Percentiles rank a stretch among this genome's conserved stretches.
phyloP scores from a whole-genome alignment of 2,113 vertebrate genomes.

The Thymallus thymallus region DNA sequence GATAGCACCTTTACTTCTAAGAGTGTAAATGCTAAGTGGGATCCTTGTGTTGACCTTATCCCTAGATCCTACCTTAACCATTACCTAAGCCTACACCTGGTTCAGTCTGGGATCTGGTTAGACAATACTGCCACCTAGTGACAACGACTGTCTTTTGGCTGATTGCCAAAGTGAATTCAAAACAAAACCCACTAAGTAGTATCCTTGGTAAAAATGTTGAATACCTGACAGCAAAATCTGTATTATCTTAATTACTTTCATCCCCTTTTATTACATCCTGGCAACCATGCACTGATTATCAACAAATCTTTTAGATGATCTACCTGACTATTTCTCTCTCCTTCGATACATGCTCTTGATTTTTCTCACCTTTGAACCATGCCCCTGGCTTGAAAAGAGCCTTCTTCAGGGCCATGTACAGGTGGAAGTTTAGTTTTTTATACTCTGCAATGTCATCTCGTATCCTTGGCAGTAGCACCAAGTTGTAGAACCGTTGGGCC shows the following conservation, averaged over 20 bases:
- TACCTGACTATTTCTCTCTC: not conserved
- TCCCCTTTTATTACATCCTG: no score
- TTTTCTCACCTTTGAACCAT: slow-evolving; percentile 92
- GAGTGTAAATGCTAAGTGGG: no score
- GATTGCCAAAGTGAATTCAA: no score
- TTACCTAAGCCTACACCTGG: no score
- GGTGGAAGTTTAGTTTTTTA: slow-evolving; percentile 94
- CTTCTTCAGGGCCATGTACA: slow-evolving; percentile 94
- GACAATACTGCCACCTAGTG: slow-evolving; percentile 53
- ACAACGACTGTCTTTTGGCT: not conserved
- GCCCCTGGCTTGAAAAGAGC: slow-evolving; percentile 95
- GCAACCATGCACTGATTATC: no score
- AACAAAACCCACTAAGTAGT: not conserved
- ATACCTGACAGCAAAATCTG: not conserved
- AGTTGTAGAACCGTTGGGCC: slow-evolving; percentile 95
- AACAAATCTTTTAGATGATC: not conserved
- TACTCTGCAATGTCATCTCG: slow-evolving; percentile 93
- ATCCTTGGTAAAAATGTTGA: not conserved
- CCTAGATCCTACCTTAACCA: no score
- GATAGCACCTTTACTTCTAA: no score
- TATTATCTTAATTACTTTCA: no score
- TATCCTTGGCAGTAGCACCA: slow-evolving; percentile 89
- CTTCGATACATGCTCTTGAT: not conserved
- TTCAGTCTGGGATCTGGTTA: not conserved
- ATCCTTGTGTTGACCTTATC: no score